These are phyloP conservation scores for Mycetomoellerius zeteki DNA, from an alignment of 1,140 invertebrate genomes.

Conservation along the genomic window DNA sequence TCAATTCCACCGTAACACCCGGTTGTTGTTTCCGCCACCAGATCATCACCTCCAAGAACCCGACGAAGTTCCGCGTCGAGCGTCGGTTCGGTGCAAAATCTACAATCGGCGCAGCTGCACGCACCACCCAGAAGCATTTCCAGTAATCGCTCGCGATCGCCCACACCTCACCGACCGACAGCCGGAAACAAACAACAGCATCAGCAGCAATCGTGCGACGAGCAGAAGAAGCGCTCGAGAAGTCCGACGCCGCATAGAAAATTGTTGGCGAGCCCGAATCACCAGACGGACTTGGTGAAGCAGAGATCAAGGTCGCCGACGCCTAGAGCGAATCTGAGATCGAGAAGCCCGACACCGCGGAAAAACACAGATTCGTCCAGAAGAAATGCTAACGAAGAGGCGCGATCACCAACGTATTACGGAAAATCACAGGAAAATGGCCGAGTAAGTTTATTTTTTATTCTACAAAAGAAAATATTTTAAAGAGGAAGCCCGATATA, in stretches of 20 bases:
- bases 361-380: slow-evolving; percentile 73
- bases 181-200: slow-evolving; percentile 67
- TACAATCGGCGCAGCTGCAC: slow-evolving; percentile 82
- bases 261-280: slow-evolving; percentile 73
- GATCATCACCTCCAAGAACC: slow-evolving; percentile 88
- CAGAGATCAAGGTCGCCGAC: slow-evolving; percentile 85
- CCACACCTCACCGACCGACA: slow-evolving; percentile 83
- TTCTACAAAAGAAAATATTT: not conserved
- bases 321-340: slow-evolving; percentile 77
- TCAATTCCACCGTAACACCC: slow-evolving; percentile 45
- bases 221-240: slow-evolving; percentile 86
- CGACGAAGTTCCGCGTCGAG: slow-evolving; percentile 88
- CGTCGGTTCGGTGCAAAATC: slow-evolving; percentile 83
- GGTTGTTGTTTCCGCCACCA: slow-evolving; percentile 71
- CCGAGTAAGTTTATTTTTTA: slow-evolving; percentile 55
- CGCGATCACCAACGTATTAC: slow-evolving; percentile 77
- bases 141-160: slow-evolving; percentile 87
- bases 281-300: slow-evolving; percentile 76
- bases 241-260: slow-evolving; percentile 84
- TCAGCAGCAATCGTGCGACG: slow-evolving; percentile 75
- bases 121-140: slow-evolving; percentile 80
- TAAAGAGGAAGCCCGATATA: not conserved
- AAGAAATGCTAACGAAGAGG: slow-evolving; percentile 76
- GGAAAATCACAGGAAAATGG: slow-evolving; percentile 57
- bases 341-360: slow-evolving; percentile 78